phyloP scores from a whole-genome alignment of 2,797 vertebrate genomes.

The Vultur gryphus region DNA sequence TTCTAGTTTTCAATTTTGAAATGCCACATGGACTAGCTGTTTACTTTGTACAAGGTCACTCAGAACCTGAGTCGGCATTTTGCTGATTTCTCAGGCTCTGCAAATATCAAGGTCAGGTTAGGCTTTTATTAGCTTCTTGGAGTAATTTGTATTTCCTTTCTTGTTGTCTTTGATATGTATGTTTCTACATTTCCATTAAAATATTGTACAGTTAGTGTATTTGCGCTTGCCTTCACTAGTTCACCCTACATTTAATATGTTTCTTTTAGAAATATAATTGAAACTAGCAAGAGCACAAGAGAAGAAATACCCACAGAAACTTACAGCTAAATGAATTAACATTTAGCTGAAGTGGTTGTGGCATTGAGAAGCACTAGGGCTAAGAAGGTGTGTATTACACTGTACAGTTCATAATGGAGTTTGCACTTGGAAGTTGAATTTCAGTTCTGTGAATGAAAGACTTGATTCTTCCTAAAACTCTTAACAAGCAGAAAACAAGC shows the following conservation, averaged over 20 bases:
- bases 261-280: background rate
- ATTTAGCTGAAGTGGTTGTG: background rate
- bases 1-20: conserved; percentile 61
- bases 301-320: background rate
- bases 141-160: conserved; percentile 2
- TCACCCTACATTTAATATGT: background rate
- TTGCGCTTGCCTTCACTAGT: background rate
- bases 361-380: background rate
- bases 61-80: conserved; percentile 46
- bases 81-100: conserved; percentile 54
- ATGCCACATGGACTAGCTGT: conserved; percentile 6
- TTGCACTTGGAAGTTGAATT: background rate
- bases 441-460: background rate
- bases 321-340: background rate
- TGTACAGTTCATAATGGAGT: background rate
- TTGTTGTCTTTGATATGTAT: background rate
- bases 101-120: conserved; percentile 43
- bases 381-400: background rate
- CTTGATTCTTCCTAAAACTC: background rate
- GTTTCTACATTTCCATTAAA: background rate
- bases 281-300: background rate
- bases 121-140: conserved; percentile 13
- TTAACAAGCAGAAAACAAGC: background rate
- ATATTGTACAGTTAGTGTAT: background rate
- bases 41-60: conserved; percentile 61